A percentile compares a stretch with the other conserved stretches of the same genome.
These are phyloP conservation scores for Prolemur simus DNA, from an alignment of 2,113 vertebrate species.

Conservation along the genomic window DNA sequence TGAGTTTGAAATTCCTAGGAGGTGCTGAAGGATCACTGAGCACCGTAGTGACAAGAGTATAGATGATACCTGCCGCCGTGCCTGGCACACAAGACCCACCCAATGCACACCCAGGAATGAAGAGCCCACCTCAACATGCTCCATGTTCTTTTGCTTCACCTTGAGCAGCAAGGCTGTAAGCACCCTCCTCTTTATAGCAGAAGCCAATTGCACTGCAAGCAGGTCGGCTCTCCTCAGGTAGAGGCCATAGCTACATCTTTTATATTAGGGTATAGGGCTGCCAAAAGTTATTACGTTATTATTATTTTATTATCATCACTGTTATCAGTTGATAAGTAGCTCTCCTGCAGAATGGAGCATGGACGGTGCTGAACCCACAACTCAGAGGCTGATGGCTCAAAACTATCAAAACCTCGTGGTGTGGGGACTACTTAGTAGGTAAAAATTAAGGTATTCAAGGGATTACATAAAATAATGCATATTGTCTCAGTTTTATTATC, in stretches of 20 bases:
- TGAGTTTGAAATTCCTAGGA: background rate
- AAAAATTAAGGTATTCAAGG: background rate
- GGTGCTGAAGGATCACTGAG: background rate
- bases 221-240: background rate
- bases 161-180: background rate
- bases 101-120: background rate
- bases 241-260: background rate
- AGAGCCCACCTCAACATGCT: background rate
- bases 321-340: background rate
- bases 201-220: background rate
- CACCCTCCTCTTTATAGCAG: background rate
- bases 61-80: fast-evolving
- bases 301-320: background rate
- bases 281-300: background rate
- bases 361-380: background rate
- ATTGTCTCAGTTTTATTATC: background rate
- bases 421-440: background rate
- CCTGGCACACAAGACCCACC: background rate
- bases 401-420: background rate
- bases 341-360: background rate
- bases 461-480: background rate
- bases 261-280: background rate
- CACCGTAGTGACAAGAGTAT: too few relatives aligned
- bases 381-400: background rate
- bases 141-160: background rate